Base-by-base conservation (phyloP, 1,140 invertebrate species). In the Solenopsis fugax region DNA sequence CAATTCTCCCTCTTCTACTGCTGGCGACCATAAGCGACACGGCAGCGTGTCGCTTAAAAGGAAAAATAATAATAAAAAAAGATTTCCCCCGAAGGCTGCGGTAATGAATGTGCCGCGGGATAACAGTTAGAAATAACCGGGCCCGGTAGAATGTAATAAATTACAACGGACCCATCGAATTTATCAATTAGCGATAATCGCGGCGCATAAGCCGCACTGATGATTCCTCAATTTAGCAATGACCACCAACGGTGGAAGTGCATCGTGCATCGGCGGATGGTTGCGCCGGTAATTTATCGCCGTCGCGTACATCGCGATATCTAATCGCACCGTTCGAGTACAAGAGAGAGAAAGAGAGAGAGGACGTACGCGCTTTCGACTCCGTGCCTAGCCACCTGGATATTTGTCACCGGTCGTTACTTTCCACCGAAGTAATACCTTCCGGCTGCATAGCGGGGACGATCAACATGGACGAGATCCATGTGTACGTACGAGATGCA, bases 181-280 rank as follows among this genome's bases (percentile, higher is more conserved):
- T 91, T 91, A 91, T 91, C 90, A 91, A 91, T 91, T 91, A 91
- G 81, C 87, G 89, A 91, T 91, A 91, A 91, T 91, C 89, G 89
- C 82, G 60, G 65, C 50, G 84, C 73, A 48, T 76, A 81, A 87
- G 60, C 62, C 62, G 13, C 69, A 24, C 18, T 76, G 89, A 91
- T 91, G 90, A 91, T 91, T 91, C 90, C 89, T 91, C 90, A 91
- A 91, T 91, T 90, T 91, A 90, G 80, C 90, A 87, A 87, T 80
- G 90, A 65, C 89, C 90, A 89, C 67, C 85, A 85, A 62, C 80
- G 75, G 84, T 69, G 80, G 78, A 78, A 50, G 56, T 10, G 56
- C 77, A 21, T 69, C 62, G n/a, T 45, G 34, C 69, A 56, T 52
- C 62, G 89, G 75, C 84, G 78, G 60, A 85, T 71, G 76, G 67